Evolutionary conservation across 2,888 invertebrate species (phyloP).

Genomic region (Cerastoderma edule): DNA sequence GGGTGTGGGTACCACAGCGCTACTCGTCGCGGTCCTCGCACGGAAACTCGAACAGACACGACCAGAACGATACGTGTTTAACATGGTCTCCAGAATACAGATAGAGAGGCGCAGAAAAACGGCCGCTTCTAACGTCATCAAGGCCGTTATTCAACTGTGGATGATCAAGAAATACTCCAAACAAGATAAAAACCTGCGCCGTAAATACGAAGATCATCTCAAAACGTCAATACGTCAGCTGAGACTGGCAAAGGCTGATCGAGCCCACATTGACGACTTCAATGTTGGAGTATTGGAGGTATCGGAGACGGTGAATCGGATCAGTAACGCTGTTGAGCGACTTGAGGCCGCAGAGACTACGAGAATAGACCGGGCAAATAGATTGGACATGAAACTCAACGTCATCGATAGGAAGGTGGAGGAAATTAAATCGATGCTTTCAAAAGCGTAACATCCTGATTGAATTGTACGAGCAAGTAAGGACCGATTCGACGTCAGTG

Average conservation of each 20-base stretch:
- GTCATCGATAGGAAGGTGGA: slow-evolving; percentile 53
- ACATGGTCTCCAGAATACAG: slow-evolving; percentile 75
- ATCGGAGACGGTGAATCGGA: slow-evolving; percentile 67
- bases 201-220: slow-evolving; percentile 60
- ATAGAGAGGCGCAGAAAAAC: slow-evolving; percentile 67
- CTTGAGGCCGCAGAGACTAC: slow-evolving; percentile 34
- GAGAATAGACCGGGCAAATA: slow-evolving; percentile 15
- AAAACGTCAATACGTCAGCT: slow-evolving; percentile 67
- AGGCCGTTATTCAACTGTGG: slow-evolving; percentile 66
- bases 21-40: slow-evolving; percentile 76
- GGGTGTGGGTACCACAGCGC: slow-evolving; percentile 75
- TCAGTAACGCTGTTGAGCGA: slow-evolving; percentile 41
- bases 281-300: slow-evolving; percentile 75
- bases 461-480: too few relatives aligned
- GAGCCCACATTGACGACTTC: slow-evolving; percentile 70
- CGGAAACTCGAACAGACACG: slow-evolving; percentile 74
- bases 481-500: too few relatives aligned
- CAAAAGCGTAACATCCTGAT: too few relatives aligned
- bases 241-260: slow-evolving; percentile 62
- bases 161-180: slow-evolving; percentile 52
- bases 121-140: slow-evolving; percentile 75
- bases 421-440: slow-evolving; percentile 74
- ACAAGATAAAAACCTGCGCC: slow-evolving; percentile 42
- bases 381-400: slow-evolving; percentile 40
- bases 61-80: slow-evolving; percentile 74